Percentiles rank a stretch among this genome's conserved stretches.
Evolutionary conservation across 2,797 vertebrate genomes (phyloP).

Genomic region (Martes flavigula): DNA sequence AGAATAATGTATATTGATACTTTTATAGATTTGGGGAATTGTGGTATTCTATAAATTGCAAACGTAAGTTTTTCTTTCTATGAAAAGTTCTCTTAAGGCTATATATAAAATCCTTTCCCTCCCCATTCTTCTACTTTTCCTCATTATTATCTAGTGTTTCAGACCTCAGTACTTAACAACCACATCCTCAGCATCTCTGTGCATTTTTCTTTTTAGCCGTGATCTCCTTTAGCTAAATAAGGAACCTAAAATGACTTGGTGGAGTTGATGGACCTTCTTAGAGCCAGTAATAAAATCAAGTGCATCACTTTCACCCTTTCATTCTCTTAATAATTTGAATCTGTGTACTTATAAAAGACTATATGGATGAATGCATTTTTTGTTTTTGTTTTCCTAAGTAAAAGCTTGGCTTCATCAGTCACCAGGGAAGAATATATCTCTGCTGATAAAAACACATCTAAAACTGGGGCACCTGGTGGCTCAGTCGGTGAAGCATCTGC

Average conservation of each 20-base stretch:
- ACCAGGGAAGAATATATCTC: neutral
- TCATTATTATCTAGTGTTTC: neutral
- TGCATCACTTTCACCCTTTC: neutral
- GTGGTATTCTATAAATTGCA: neutral
- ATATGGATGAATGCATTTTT: neutral
- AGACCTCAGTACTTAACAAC: neutral
- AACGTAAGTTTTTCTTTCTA: neutral
- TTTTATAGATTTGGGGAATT: neutral
- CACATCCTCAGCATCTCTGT: neutral
- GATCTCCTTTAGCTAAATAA: neutral
- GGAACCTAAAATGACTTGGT: neutral
- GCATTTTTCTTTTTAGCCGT: neutral
- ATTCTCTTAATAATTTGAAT: neutral
- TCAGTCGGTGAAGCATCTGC: neutral
- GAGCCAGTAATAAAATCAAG: neutral
- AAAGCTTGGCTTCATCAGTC: neutral
- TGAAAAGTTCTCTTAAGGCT: neutral
- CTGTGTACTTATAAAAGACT: neutral
- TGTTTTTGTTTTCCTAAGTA: neutral
- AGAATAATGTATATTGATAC: neutral
- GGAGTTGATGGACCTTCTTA: neutral
- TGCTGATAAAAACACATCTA: neutral
- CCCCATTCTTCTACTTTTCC: neutral
- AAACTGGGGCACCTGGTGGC: neutral
- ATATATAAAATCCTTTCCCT: neutral